A percentile compares a stretch with the other conserved stretches of the same genome.
Conservation (phyloP, 2,888 invertebrate species). For the Nudaria mundana region DNA sequence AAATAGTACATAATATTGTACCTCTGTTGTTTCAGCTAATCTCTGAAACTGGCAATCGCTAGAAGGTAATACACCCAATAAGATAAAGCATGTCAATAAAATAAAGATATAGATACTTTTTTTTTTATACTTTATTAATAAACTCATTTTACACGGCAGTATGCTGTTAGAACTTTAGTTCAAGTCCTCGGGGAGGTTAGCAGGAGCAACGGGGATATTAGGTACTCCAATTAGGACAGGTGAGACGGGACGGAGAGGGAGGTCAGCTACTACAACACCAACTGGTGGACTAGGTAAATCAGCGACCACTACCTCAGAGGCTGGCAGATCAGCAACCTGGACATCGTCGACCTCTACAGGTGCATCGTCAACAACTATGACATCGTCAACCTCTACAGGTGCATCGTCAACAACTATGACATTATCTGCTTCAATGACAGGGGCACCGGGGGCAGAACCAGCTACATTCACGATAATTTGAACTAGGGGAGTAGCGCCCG, state of each 20-base stretch:
- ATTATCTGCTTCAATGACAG: constrained; percentile 1
- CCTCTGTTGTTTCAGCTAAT: too few species aligned
- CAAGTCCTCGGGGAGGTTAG: background rate
- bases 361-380: constrained; percentile 1
- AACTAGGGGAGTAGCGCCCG: constrained; percentile 23
- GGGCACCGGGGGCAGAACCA: constrained; percentile 7
- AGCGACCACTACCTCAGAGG: constrained; percentile 24
- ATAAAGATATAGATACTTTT: background rate
- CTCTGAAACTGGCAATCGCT: too few species aligned
- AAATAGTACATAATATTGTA: too few species aligned
- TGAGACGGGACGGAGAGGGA: background rate
- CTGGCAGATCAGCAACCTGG: constrained; percentile 16
- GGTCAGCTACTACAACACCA: background rate
- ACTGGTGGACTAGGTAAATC: background rate
- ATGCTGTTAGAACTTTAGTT: background rate
- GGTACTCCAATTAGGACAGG: background rate
- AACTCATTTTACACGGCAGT: too few species aligned
- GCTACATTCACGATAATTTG: constrained; percentile 38
- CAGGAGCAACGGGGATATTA: background rate
- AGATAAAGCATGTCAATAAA: too few species aligned
- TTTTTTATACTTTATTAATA: background rate
- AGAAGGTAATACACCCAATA: too few species aligned
- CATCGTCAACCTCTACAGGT: background rate
- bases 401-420: background rate
- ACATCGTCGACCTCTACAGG: constrained; percentile 14